Conservation (phyloP, 2,797 vertebrate species). For the Leptodactylus fallax region DNA sequence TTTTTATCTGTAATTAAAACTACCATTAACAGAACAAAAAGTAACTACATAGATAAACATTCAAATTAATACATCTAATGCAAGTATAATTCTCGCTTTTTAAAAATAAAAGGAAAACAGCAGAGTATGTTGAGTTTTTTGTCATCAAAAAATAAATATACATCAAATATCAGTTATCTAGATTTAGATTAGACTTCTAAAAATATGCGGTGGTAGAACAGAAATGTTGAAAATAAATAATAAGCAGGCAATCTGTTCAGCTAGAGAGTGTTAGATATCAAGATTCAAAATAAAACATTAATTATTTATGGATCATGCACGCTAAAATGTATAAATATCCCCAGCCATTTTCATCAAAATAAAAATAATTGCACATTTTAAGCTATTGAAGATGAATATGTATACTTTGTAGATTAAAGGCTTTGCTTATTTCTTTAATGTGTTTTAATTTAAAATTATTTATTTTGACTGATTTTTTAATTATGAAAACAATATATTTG, state of each 20-base stretch:
- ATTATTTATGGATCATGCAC: conserved; percentile 42
- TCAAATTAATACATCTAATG: conserved; percentile 36
- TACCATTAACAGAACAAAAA: conserved; percentile 37
- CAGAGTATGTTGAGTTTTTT: background rate
- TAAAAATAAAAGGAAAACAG: conserved; percentile 34
- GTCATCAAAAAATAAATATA: conserved; percentile 45
- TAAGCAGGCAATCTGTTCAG: conserved; percentile 57
- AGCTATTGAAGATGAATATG: conserved; percentile 34
- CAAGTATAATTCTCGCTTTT: conserved; percentile 9
- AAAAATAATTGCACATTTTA: conserved; percentile 39
- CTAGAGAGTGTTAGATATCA: conserved; percentile 43
- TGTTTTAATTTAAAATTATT: background rate
- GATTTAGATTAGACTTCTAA: conserved; percentile 50
- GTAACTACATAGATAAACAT: conserved; percentile 33
- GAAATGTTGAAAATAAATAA: conserved; percentile 52
- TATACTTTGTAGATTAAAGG: conserved; percentile 27
- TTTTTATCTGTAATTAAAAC: background rate
- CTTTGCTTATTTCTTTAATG: background rate
- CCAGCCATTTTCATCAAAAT: conserved; percentile 27
- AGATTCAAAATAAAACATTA: conserved; percentile 57
- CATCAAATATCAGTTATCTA: conserved; percentile 58
- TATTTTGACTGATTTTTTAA: background rate
- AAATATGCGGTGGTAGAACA: conserved; percentile 42
- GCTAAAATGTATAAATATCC: conserved; percentile 49
- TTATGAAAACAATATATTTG: background rate